These are phyloP conservation scores for Artibeus jamaicensis DNA, from an alignment of 2,797 vertebrate species.

Conservation along the genomic window DNA sequence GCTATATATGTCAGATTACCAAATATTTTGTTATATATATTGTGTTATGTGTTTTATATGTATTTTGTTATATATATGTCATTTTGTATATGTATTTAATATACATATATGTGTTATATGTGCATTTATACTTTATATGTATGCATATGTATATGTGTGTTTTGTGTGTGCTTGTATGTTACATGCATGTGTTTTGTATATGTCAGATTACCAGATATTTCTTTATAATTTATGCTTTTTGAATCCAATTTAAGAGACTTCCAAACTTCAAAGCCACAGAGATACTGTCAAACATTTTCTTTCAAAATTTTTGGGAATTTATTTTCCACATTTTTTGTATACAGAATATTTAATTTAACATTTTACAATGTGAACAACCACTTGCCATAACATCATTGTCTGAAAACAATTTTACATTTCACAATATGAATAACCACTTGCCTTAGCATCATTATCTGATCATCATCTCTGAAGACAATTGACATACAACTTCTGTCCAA, in stretches of 20 bases:
- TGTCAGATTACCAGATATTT: neutral
- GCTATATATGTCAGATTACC: neutral
- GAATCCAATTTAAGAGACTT: neutral
- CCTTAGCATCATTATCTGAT: neutral
- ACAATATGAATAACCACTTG: neutral
- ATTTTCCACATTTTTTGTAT: neutral
- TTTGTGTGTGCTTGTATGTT: too few relatives aligned
- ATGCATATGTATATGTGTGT: too few relatives aligned
- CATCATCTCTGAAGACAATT: neutral
- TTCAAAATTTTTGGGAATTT: neutral
- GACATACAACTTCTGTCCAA: neutral
- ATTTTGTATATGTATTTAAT: too few relatives aligned
- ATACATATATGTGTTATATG: too few relatives aligned
- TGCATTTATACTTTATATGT: too few relatives aligned
- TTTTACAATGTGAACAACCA: neutral
- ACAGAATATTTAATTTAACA: neutral
- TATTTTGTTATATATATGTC: too few relatives aligned
- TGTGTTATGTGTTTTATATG: too few relatives aligned
- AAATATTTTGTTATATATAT: neutral
- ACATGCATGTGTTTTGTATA: neutral
- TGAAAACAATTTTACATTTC: neutral
- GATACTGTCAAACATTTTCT: neutral
- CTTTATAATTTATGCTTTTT: neutral
- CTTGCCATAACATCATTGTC: neutral
- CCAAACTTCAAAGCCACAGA: slow-evolving; percentile 18